These are phyloP conservation scores for Clostera curtula DNA, from an alignment of 2,888 invertebrate species.

Conservation along the genomic window DNA sequence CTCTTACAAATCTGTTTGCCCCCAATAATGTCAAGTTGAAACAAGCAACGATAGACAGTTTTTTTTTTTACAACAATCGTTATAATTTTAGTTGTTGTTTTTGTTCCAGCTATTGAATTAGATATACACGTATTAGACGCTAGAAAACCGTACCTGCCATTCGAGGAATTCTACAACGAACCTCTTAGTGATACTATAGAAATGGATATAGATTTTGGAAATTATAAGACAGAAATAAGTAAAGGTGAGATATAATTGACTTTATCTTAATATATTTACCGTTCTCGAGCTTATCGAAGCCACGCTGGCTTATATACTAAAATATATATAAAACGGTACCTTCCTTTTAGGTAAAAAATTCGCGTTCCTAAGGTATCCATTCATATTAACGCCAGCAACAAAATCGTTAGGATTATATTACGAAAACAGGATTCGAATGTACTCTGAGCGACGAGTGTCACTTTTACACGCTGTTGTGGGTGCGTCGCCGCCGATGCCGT, in stretches of 20 bases:
- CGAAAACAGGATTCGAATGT: conserved; percentile 96
- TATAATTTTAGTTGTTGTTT: conserved; percentile 9
- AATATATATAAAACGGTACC: too few species aligned
- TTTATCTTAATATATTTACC: too few species aligned
- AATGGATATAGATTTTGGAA: conserved; percentile 95
- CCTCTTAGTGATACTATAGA: conserved; percentile 93
- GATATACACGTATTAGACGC: conserved; percentile 86
- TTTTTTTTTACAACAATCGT: too few species aligned
- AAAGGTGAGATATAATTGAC: conserved; percentile 41
- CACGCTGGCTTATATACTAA: too few species aligned
- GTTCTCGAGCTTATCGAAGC: too few species aligned
- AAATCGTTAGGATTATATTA: conserved; percentile 94
- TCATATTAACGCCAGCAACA: conserved; percentile 92
- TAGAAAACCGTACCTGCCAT: conserved; percentile 87
- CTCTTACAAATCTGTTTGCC: too few species aligned
- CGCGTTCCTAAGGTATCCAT: conserved; percentile 93
- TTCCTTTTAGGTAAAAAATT: conserved; percentile 76
- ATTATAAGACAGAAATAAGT: conserved; percentile 83
- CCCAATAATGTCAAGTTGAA: too few species aligned
- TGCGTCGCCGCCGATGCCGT: conserved; percentile 87
- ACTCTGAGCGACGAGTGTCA: conserved; percentile 91
- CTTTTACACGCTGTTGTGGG: conserved; percentile 89
- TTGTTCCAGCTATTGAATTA: conserved; percentile 79
- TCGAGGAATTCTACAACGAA: conserved; percentile 95
- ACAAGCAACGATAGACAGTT: too few species aligned